phyloP scores from a whole-genome alignment of 2,888 invertebrate genomes.

The Drosophila infuscata region DNA sequence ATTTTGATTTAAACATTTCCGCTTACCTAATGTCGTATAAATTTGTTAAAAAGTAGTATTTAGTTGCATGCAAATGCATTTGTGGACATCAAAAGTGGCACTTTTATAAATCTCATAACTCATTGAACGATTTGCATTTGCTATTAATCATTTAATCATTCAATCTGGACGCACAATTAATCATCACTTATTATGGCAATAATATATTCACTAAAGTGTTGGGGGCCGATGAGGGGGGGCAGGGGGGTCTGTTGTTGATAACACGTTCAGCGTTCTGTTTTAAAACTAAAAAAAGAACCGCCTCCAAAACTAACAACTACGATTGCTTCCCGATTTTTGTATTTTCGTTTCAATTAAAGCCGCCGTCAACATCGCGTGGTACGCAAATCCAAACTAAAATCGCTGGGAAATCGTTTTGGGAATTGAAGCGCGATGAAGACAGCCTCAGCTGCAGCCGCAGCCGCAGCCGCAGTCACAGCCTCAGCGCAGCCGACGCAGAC shows the following conservation, averaged over 20 bases:
- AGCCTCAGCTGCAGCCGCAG: conserved; percentile 53
- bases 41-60: conserved; percentile 1
- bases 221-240: background rate
- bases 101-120: conserved; percentile 32
- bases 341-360: conserved; percentile 74
- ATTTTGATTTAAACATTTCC: background rate
- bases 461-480: conserved; percentile 28
- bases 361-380: conserved; percentile 84
- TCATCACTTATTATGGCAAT: conserved; percentile 22
- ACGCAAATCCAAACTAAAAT: conserved; percentile 85
- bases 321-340: conserved; percentile 39
- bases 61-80: conserved; percentile 8
- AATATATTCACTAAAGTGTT: conserved; percentile 21
- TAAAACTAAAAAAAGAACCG: conserved; percentile 36
- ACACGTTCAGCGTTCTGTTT: conserved; percentile 15
- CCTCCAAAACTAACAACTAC: conserved; percentile 46
- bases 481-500: conserved; percentile 37
- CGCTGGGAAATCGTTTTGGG: conserved; percentile 83
- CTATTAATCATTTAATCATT: conserved; percentile 30
- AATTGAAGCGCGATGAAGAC: conserved; percentile 79
- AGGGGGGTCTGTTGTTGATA: conserved; percentile 20
- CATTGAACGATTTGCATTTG: conserved; percentile 24
- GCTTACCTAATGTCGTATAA: conserved; percentile 28
- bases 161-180: conserved; percentile 33
- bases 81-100: background rate